phyloP scores from a whole-genome alignment of 2,888 invertebrate species.

The Acholoe squamosa region DNA sequence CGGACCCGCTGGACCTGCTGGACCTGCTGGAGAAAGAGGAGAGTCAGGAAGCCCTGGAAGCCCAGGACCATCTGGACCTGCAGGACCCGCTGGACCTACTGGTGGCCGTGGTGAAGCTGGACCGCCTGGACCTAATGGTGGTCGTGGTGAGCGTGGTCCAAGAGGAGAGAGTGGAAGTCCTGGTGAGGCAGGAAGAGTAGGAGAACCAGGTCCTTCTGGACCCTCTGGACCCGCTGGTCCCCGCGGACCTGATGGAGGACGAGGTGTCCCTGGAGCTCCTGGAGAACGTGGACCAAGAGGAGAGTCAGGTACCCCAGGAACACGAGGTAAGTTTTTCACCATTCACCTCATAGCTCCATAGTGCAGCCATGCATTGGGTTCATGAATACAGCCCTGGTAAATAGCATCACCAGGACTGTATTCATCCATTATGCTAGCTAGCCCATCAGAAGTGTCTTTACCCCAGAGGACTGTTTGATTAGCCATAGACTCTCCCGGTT shows the following conservation, averaged over 20 bases:
- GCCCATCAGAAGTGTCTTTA: not conserved
- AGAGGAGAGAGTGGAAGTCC: constrained; percentile 48
- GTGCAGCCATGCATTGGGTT: constrained; percentile 17
- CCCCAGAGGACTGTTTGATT: too few relatives aligned
- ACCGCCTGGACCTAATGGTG: constrained; percentile 65
- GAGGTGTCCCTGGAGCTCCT: constrained; percentile 62
- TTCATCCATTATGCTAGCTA: too few relatives aligned
- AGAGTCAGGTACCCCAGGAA: constrained; percentile 25
- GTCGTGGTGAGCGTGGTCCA: constrained; percentile 32
- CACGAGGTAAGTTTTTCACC: constrained; percentile 54
- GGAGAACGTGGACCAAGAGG: constrained; percentile 65
- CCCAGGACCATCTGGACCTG: constrained; percentile 53
- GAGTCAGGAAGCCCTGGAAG: constrained; percentile 48
- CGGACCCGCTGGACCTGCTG: constrained; percentile 69
- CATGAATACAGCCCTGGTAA: too few relatives aligned
- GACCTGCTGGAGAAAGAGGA: constrained; percentile 64
- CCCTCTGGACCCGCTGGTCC: constrained; percentile 62
- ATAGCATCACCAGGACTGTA: too few relatives aligned
- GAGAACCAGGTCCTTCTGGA: constrained; percentile 46
- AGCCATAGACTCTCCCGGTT: too few relatives aligned
- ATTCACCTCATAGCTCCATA: constrained; percentile 41
- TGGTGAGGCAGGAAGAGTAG: constrained; percentile 53
- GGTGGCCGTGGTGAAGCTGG: constrained; percentile 65
- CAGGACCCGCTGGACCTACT: constrained; percentile 48
- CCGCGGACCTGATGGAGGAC: constrained; percentile 18